phyloP scores from a whole-genome alignment of 2,797 vertebrate genomes.

The Yasuhikotakia modesta region DNA sequence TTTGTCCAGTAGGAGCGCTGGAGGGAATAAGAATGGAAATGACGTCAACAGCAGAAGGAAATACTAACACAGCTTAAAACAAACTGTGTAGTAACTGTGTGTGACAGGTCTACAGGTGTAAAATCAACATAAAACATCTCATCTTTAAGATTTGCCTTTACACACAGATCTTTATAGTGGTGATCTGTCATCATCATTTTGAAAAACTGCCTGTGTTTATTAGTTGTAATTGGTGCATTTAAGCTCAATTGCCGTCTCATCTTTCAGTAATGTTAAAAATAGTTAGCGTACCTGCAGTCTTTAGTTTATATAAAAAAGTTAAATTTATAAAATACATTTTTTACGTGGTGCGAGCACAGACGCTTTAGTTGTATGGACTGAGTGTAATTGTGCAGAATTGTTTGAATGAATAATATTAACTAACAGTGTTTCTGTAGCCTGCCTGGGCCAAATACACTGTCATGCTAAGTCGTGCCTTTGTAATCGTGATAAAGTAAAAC shows the following conservation, averaged over 20 bases:
- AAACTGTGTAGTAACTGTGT: constrained; percentile 79
- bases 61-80: neutral
- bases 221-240: neutral
- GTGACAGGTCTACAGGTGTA: neutral
- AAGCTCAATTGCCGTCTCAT: constrained; percentile 21
- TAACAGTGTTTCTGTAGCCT: neutral
- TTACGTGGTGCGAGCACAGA: too few relatives aligned
- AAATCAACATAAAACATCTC: constrained; percentile 9
- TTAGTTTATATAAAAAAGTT: neutral
- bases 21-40: constrained; percentile 17
- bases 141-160: neutral
- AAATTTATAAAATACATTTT: neutral
- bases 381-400: neutral
- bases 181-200: constrained; percentile 63
- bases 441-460: neutral
- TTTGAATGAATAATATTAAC: neutral
- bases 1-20: constrained; percentile 1
- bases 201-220: neutral
- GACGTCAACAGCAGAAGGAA: neutral
- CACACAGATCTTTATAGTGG: neutral
- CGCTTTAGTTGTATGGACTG: neutral
- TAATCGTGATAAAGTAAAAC: neutral
- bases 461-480: neutral
- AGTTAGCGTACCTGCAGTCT: neutral
- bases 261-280: neutral